phyloP scores from a whole-genome alignment of 1,140 invertebrate species.

The Proctacanthus coquilletti region DNA sequence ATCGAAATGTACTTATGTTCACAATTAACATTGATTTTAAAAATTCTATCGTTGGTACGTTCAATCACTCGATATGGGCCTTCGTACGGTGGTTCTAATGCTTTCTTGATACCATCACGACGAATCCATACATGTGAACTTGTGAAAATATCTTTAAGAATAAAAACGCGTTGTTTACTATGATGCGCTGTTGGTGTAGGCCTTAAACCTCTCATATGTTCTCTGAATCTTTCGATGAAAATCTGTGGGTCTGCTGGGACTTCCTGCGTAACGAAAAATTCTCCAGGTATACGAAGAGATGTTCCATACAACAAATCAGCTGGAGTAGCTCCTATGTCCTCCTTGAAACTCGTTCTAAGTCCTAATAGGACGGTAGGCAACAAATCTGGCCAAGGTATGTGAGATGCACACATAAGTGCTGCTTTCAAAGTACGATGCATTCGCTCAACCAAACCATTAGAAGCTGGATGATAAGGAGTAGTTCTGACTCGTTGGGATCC shows the following conservation, averaged over 20 bases:
- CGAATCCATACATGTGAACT: constrained; percentile 23
- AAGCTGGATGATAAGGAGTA: constrained; percentile 20
- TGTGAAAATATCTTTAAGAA: constrained; percentile 12
- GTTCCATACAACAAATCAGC: constrained; percentile 17
- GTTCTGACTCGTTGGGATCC: constrained; percentile 11
- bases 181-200: constrained; percentile 11
- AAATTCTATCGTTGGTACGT: too few relatives aligned
- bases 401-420: constrained; percentile 12
- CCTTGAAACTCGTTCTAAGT: constrained; percentile 14
- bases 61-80: constrained; percentile 28
- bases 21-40: too few relatives aligned
- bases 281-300: constrained; percentile 18
- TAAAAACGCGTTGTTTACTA: constrained; percentile 10
- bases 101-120: constrained; percentile 15
- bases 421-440: constrained; percentile 21
- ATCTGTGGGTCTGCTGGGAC: background rate
- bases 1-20: too few relatives aligned
- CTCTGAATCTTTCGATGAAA: constrained; percentile 11
- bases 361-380: constrained; percentile 16
- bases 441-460: constrained; percentile 19
- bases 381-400: constrained; percentile 12
- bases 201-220: constrained; percentile 8
- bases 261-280: constrained; percentile 15
- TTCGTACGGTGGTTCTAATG: constrained; percentile 26
- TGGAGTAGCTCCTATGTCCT: constrained; percentile 12